Conservation (phyloP, 1,140 invertebrate genomes). For the Drosophila pachea region DNA sequence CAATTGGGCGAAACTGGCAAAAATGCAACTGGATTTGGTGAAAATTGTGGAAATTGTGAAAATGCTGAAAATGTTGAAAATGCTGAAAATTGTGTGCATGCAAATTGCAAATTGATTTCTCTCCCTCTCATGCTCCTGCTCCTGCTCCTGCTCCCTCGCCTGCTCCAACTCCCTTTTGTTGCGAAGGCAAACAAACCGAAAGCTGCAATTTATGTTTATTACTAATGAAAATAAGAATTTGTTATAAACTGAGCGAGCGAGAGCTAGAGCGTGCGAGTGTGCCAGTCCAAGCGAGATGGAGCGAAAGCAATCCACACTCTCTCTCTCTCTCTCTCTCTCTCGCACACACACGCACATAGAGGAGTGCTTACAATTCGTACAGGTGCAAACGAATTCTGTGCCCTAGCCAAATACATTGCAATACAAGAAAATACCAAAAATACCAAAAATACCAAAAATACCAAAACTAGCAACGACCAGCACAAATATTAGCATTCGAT, state of each 20-base stretch:
- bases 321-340: no score
- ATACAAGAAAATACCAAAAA: no score
- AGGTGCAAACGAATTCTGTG: not conserved
- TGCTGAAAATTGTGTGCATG: conserved; percentile 27
- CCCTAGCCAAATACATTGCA: not conserved
- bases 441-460: no score
- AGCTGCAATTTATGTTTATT: conserved; percentile 66
- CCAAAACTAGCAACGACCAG: not conserved
- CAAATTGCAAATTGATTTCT: conserved; percentile 42
- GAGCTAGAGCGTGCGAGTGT: no score
- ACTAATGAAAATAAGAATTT: conserved; percentile 46
- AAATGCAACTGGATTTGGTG: conserved; percentile 37
- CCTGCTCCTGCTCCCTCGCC: no score
- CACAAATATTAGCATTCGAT: conserved; percentile 11
- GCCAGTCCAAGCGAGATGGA: not conserved
- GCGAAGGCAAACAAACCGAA: conserved; percentile 27
- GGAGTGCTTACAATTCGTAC: not conserved
- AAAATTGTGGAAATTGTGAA: conserved; percentile 30
- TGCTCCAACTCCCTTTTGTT: no score
- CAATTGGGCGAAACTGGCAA: conserved; percentile 48
- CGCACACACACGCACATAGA: not conserved
- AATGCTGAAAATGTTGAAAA: conserved; percentile 22
- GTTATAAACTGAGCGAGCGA: conserved; percentile 13
- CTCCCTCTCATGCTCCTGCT: not conserved
- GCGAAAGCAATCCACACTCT: not conserved